Evolutionary conservation across 2,797 vertebrate genomes (phyloP), one percentile per base, ranked within the genome.

Genomic region (Perodicticus potto): DNA sequence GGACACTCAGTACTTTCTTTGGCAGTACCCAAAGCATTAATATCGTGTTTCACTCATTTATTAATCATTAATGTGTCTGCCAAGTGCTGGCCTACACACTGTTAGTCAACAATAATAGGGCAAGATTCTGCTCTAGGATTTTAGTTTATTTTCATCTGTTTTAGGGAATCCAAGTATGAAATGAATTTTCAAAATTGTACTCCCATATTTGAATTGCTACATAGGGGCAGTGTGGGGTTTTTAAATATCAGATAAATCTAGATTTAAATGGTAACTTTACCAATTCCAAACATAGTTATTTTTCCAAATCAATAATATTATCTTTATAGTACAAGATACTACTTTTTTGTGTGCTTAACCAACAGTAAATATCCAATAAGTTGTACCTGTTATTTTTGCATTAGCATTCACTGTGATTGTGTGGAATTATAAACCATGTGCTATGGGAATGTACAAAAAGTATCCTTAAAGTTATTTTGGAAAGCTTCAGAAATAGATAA

Each of bases 181-280:
- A 77, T 13, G 74, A 25, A 73, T 69, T 81, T 95, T 67, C 16
- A 84, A 82, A 89, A 45, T 49, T 77, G 85, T 10, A 1, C 29
- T 9, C 32, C 32, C 19, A n/a, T 67, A n/a, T 29, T 23, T 49
- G 3, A 61, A 23, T 73, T 78, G 9, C 63, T 91, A 25, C 3
- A 72, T 29, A 34, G 7, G 12, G 0, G n/a, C 34, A 40, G 2
- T 45, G 8, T 19, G 65, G 2, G 0, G 0, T 29, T 87, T 32
- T 96, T 84, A 93, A 72, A 89, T 87, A 73, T 32, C 6, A 94
- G 37, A 72, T 43, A 87, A 61, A 55, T 22, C 8, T 85, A 45
- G 3, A n/a, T 37, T 88, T 40, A 80, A 93, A 76, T 27, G 19
- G 3, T 2, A 78, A 1, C 0, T 80, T 3, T 70, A n/a, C 2